Evolutionary conservation across 2,113 vertebrate species (phyloP), one percentile per base, ranked within the genome.

Genomic region (Oostethus manadensis): DNA sequence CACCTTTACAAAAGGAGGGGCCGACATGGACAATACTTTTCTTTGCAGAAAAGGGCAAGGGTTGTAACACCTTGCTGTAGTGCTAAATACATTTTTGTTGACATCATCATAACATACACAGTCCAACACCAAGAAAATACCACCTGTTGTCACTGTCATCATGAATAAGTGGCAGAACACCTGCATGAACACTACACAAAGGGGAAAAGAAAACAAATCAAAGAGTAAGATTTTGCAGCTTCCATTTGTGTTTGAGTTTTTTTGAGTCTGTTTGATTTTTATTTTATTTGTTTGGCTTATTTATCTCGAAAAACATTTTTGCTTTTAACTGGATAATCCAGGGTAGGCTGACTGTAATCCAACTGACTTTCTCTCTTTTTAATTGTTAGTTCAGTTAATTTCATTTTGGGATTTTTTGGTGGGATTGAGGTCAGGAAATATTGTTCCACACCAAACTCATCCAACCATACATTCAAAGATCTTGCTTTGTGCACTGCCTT

Each of bases 1-100:
- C n/a, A 16, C 38, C 13, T 54, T 55, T 42, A 33, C 17, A 10
- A 54, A 38, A 35, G 66, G 57, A 56, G 60, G 64, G 58, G 44
- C 15, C 21, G 13, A 50, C 20, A 55, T 18, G 26, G 17, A 64
- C 56, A 14, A 10, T n/a, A 26, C 16, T 33, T 8, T 35, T 54
- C 9, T 33, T n/a, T 51, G 50, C 23, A 10, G 26, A 2, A 1
- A 11, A 35, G 29, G 29, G 26, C 11, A 4, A 33, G 2, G 29
- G 21, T 50, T 50, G 48, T 15, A 14, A 13, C 15, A n/a, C 33
- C 35, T 22, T 17, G n/a, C 6, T 56, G 8, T 6, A 9, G 10
- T 51, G n/a, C 56, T 14, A 35, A 56, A 66, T 11, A 33, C 29
- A 26, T 47, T 51, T 62, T 54, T 45, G 4, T 21, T 29, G 4